These are phyloP conservation scores for Sarcophaga carnaria DNA, from an alignment of 2,888 invertebrate species.

Conservation along the genomic window DNA sequence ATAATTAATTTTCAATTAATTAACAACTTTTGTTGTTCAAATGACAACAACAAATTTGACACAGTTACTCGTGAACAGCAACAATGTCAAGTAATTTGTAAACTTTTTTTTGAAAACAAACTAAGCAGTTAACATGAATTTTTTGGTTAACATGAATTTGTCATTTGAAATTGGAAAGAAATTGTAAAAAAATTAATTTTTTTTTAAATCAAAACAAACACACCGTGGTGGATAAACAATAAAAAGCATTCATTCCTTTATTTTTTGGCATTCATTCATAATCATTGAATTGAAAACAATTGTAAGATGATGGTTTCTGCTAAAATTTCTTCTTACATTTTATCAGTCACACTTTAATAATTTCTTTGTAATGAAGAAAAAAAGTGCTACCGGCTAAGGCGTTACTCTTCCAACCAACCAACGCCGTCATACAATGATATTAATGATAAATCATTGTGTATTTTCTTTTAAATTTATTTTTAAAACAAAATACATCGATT, in stretches of 20 bases:
- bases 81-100: slow-evolving; percentile 19
- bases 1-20: slow-evolving; percentile 30
- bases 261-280: neutral
- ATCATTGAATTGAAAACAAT: slow-evolving; percentile 16
- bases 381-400: neutral
- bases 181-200: no score
- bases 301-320: neutral
- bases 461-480: neutral
- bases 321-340: neutral
- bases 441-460: neutral
- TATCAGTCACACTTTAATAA: slow-evolving; percentile 38
- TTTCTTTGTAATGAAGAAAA: neutral
- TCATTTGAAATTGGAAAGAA: no score
- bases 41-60: slow-evolving; percentile 13
- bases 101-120: neutral
- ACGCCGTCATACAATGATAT: neutral
- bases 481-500: neutral
- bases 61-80: neutral
- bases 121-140: no score
- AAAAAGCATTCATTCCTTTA: slow-evolving; percentile 26
- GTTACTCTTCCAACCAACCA: neutral
- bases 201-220: no score
- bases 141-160: no score
- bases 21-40: slow-evolving; percentile 9
- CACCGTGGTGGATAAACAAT: neutral